Conservation (phyloP, 2,797 vertebrate species). For the Spinus olivaceus region DNA sequence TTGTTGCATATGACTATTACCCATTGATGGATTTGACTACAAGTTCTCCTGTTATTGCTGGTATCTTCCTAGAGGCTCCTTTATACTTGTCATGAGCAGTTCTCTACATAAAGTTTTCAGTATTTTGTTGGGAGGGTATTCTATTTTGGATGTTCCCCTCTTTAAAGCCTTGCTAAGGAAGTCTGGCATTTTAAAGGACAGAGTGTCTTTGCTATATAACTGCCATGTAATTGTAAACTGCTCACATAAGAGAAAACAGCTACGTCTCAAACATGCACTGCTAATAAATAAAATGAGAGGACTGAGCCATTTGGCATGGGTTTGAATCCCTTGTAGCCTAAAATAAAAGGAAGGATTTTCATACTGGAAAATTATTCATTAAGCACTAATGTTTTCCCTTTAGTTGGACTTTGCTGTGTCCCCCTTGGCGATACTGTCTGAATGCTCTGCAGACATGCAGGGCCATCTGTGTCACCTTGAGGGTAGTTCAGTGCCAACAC, state of each 20-base stretch:
- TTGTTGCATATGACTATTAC: neutral
- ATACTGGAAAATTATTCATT: conserved; percentile 64
- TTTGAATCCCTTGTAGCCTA: conserved; percentile 58
- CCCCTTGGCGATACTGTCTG: conserved; percentile 27
- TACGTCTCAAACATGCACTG: conserved; percentile 9
- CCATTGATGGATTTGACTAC: neutral
- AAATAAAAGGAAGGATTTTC: conserved; percentile 62
- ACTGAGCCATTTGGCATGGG: conserved; percentile 48
- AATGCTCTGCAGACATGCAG: conserved; percentile 48
- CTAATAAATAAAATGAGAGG: conserved; percentile 56
- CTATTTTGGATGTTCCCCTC: neutral
- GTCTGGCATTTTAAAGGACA: conserved; percentile 41
- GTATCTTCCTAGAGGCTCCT: neutral
- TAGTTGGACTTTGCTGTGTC: conserved; percentile 45
- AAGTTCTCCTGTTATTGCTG: neutral
- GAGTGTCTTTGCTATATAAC: conserved; percentile 52
- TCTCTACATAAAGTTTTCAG: neutral
- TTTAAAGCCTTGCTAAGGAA: conserved; percentile 9
- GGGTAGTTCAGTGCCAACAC: conserved; percentile 9
- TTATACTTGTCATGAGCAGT: neutral
- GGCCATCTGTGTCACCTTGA: conserved; percentile 63
- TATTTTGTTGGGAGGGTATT: neutral
- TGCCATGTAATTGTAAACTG: conserved; percentile 50
- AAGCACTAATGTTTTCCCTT: conserved; percentile 54
- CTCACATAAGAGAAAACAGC: conserved; percentile 48